A percentile compares a stretch with the other conserved stretches of the same genome.
phyloP scores from a whole-genome alignment of 2,113 vertebrate genomes.

The Chrysemys picta region DNA sequence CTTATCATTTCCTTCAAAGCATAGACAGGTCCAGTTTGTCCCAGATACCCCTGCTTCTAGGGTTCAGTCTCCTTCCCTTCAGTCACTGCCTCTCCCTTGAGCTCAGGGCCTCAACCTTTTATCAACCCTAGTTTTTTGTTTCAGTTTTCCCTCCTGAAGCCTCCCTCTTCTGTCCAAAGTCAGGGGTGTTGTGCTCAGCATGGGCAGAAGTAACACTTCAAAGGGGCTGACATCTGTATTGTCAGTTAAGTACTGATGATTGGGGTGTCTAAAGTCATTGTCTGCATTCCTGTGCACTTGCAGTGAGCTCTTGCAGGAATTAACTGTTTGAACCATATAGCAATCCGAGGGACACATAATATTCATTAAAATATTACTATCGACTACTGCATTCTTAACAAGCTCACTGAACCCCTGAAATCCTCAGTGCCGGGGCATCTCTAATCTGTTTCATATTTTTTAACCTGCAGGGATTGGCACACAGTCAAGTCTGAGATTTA shows the following conservation, averaged over 20 bases:
- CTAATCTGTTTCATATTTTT: slow-evolving; percentile 11
- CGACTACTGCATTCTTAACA: background rate
- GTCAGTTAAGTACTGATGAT: background rate
- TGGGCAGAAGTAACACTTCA: background rate
- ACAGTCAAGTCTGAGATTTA: slow-evolving; percentile 40
- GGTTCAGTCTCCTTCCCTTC: background rate
- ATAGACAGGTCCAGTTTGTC: background rate
- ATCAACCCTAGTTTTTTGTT: background rate
- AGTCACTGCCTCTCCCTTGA: background rate
- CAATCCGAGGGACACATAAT: background rate
- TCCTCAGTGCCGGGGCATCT: background rate
- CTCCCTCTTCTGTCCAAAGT: background rate
- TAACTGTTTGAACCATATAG: background rate
- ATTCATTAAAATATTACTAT: background rate
- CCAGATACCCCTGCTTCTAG: background rate
- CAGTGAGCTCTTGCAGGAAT: background rate
- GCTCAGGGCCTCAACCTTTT: background rate
- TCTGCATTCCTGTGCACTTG: slow-evolving; percentile 16
- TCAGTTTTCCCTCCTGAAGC: slow-evolving; percentile 12
- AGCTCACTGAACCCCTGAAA: slow-evolving; percentile 18
- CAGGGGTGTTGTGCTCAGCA: background rate
- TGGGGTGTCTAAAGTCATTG: background rate
- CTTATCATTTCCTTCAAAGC: background rate
- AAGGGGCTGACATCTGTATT: background rate
- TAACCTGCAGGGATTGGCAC: slow-evolving; percentile 44